Base-by-base conservation (phyloP, 2,113 vertebrate species). In the Mirounga angustirostris region DNA sequence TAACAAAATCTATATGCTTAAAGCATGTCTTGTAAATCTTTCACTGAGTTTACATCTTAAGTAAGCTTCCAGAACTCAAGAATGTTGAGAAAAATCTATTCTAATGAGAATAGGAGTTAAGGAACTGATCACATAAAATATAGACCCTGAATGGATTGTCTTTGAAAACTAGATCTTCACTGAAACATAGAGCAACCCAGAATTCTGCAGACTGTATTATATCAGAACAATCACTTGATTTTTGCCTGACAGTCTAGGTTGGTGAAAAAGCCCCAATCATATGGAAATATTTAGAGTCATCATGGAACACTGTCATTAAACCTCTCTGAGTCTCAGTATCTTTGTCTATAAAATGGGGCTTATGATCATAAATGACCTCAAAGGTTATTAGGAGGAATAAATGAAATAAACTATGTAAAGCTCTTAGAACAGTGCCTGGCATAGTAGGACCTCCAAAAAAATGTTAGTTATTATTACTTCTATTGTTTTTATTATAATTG, bases 41-140 rank as follows among this genome's bases (percentile, higher is more conserved):
- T 91, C 40, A 92, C 28, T 84, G 52, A 43, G 22, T 11, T 94
- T 67, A 56, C 73, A 63, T 52, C 26, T 78, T 93, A 59, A 88
- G n/a, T 71, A 90, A 95, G 28, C 18, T 65, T 95, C n/a, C 46
- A 63, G n/a, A 93, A 93, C 18, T 93, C 26, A 94, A 50, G 28
- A 65, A 83, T 36, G 14, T 69, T 80, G 52, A 87, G 50, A 83
- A 97, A 97, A 97, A 43, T 78, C 36, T 65, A 86, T 78, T 93
- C 30, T 89, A 94, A 86, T 81, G 43, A 65, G 52, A 82, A 92
- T 15, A 94, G 33, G 61, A 74, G 76, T 69, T 88, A 93, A 91
- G 82, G 69, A 16, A 83, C 14, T 74, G 43, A 84, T 8, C 46
- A 93, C 15, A 54, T 89, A 84, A 87, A 88, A 93, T 88, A 96